Evolutionary conservation across 2,888 invertebrate genomes (phyloP).

Genomic region (Mythimna albipuncta): DNA sequence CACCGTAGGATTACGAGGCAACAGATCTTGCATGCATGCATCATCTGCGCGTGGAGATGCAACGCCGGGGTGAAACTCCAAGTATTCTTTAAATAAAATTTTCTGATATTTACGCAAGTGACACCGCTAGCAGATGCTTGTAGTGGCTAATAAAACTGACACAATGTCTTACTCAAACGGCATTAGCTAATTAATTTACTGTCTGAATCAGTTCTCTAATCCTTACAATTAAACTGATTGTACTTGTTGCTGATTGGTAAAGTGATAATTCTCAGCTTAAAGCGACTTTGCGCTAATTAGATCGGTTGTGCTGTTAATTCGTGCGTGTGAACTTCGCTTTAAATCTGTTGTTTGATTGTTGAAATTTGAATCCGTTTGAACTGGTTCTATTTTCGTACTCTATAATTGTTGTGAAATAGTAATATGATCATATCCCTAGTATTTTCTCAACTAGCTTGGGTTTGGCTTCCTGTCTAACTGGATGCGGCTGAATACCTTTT

Average conservation of each 20-base stretch:
- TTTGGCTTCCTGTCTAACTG: background rate
- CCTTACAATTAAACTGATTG: conserved; percentile 45
- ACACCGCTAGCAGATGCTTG: background rate
- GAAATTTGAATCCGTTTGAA: conserved; percentile 29
- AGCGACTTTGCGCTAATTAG: conserved; percentile 55
- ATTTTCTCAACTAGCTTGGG: background rate
- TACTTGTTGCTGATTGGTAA: conserved; percentile 53
- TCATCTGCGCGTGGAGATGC: too few species aligned
- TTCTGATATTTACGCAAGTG: background rate
- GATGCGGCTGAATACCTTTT: too few species aligned
- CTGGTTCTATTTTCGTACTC: background rate
- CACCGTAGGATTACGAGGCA: too few species aligned
- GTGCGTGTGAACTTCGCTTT: conserved; percentile 49
- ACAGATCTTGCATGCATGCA: too few species aligned
- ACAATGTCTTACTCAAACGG: conserved; percentile 10
- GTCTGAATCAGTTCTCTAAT: conserved; percentile 42
- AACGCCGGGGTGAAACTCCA: too few species aligned
- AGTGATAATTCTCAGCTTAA: conserved; percentile 58
- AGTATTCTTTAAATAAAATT: background rate
- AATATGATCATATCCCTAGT: background rate
- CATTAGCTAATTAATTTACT: conserved; percentile 43
- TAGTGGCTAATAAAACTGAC: background rate
- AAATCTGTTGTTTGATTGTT: conserved; percentile 24
- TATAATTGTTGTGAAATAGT: background rate
- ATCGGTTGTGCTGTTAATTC: conserved; percentile 35